phyloP scores from a whole-genome alignment of 2,797 vertebrate genomes.

The Eupleurogrammus muticus region DNA sequence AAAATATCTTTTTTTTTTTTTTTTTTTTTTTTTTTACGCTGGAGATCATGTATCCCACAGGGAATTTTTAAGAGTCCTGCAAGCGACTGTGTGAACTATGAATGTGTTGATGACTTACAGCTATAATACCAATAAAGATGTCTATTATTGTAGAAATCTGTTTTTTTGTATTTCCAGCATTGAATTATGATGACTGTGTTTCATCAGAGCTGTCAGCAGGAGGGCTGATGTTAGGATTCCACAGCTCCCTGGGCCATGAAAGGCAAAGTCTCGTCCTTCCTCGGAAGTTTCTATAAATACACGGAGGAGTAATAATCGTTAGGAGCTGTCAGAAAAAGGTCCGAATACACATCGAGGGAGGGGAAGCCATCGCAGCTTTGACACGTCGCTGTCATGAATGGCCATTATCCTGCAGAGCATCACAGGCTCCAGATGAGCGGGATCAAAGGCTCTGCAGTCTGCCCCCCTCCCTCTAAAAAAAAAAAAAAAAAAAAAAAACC shows the following conservation, averaged over 20 bases:
- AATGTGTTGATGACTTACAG: slow-evolving; percentile 61
- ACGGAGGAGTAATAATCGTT: slow-evolving; percentile 30
- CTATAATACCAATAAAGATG: slow-evolving; percentile 69
- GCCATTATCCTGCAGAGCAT: slow-evolving; percentile 51
- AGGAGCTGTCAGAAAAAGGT: slow-evolving; percentile 24
- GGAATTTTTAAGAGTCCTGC: slow-evolving; percentile 31
- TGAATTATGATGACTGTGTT: slow-evolving; percentile 32
- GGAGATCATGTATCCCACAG: slow-evolving; percentile 40
- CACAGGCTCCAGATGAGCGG: slow-evolving; percentile 11
- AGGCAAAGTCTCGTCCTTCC: not conserved
- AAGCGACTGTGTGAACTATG: slow-evolving; percentile 62
- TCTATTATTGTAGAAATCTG: slow-evolving; percentile 62
- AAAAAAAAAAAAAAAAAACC: not conserved
- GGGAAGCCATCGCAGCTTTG: slow-evolving; percentile 35
- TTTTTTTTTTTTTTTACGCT: too few species aligned
- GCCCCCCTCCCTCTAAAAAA: slow-evolving; percentile 34
- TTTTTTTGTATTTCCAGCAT: slow-evolving; percentile 18
- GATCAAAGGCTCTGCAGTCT: slow-evolving; percentile 55
- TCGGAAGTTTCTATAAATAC: slow-evolving; percentile 35
- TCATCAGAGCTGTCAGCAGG: slow-evolving; percentile 22
- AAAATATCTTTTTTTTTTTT: slow-evolving; percentile 38
- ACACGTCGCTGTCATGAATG: slow-evolving; percentile 38
- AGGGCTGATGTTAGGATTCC: slow-evolving; percentile 16
- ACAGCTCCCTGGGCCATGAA: slow-evolving; percentile 15
- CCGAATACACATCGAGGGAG: slow-evolving; percentile 47